Conservation (phyloP, 2,888 invertebrate genomes). For the Patella pellucida region DNA sequence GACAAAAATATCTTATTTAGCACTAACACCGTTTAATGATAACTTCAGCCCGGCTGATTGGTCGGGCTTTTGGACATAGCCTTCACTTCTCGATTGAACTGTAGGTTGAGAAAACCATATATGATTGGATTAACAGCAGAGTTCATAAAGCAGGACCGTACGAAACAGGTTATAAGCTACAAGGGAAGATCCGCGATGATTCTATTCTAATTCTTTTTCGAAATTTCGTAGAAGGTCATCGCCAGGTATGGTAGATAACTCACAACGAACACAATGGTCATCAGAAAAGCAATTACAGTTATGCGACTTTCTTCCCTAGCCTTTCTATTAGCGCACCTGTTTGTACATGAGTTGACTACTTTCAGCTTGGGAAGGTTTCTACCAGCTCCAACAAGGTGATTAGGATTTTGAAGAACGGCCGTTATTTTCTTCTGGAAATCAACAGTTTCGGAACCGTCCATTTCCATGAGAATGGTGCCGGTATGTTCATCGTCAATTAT, state of each 20-base stretch:
- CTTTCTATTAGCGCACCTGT: neutral
- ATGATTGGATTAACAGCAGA: constrained; percentile 47
- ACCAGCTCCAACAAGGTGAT: neutral
- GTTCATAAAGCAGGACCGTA: constrained; percentile 50
- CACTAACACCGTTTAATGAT: too few species aligned
- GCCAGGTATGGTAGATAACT: constrained; percentile 46
- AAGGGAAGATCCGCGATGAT: constrained; percentile 25
- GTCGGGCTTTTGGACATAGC: too few species aligned
- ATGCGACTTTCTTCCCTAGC: neutral
- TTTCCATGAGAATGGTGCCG: too few species aligned
- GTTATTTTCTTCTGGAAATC: neutral
- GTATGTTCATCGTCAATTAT: neutral
- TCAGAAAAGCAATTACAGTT: constrained; percentile 37
- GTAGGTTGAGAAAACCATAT: constrained; percentile 44
- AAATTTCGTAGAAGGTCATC: constrained; percentile 38
- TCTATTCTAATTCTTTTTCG: constrained; percentile 35
- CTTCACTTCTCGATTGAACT: constrained; percentile 30
- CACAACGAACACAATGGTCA: constrained; percentile 43
- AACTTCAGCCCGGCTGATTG: too few species aligned
- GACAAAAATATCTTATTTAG: too few species aligned
- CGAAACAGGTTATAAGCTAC: constrained; percentile 45
- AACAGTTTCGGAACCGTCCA: neutral
- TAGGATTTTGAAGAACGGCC: too few species aligned
- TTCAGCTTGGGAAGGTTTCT: neutral
- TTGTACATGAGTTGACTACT: neutral